Evolutionary conservation across 1,140 invertebrate species (phyloP).

Genomic region (Rhynchophorus ferrugineus): DNA sequence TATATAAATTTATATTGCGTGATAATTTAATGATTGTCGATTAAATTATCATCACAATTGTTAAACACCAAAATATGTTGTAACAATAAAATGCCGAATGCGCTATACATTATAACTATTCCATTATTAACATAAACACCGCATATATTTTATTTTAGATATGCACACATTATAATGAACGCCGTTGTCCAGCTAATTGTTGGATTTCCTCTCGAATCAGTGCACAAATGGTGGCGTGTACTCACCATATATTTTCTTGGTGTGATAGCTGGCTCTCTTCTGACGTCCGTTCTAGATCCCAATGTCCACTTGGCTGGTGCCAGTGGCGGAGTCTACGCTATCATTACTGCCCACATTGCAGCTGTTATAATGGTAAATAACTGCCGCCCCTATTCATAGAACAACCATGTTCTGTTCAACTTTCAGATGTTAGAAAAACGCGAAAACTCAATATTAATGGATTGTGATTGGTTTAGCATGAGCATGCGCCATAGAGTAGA

Average conservation of each 20-base stretch:
- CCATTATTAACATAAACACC: background rate
- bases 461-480: no score
- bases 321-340: slow-evolving; percentile 91
- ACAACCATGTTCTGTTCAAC: no score
- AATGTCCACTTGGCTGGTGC: slow-evolving; percentile 83
- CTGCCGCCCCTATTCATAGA: no score
- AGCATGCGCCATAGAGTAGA: no score
- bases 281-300: slow-evolving; percentile 83
- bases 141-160: slow-evolving; percentile 42
- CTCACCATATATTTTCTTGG: slow-evolving; percentile 71
- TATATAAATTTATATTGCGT: no score
- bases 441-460: no score
- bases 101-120: no score
- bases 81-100: no score
- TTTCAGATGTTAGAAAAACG: no score
- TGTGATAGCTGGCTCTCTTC: slow-evolving; percentile 74
- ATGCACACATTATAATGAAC: slow-evolving; percentile 81
- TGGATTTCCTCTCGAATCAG: slow-evolving; percentile 89
- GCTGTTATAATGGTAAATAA: slow-evolving; percentile 90
- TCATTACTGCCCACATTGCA: slow-evolving; percentile 91
- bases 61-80: no score
- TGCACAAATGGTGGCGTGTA: slow-evolving; percentile 89
- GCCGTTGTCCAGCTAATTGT: slow-evolving; percentile 87
- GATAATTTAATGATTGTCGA: no score
- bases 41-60: no score